phyloP scores from a whole-genome alignment of 2,113 vertebrate genomes.

The Sinocyclocheilus maitianheensis region DNA sequence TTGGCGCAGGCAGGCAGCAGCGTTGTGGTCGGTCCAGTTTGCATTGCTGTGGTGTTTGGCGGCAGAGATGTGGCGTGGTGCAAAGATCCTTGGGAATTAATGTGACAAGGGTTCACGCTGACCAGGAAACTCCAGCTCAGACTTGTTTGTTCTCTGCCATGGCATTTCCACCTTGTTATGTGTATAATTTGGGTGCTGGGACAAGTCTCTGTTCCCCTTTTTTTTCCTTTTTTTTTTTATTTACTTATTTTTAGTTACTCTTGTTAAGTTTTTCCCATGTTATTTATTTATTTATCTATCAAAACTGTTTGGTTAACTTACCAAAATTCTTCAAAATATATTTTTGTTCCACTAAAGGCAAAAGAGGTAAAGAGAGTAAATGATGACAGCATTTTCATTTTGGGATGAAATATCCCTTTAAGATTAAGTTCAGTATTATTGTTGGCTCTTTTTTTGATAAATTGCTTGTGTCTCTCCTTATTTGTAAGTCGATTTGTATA shows the following conservation, averaged over 20 bases:
- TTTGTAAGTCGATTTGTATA: neutral
- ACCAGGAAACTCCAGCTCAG: constrained; percentile 26
- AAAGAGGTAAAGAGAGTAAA: neutral
- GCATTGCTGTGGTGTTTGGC: constrained; percentile 35
- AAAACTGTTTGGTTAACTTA: no score
- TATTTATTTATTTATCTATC: no score
- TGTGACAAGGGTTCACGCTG: neutral
- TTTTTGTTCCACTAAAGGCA: neutral
- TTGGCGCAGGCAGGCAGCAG: constrained; percentile 51
- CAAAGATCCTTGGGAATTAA: constrained; percentile 37
- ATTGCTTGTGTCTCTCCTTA: neutral
- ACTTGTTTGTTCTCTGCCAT: neutral
- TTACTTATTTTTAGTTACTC: no score
- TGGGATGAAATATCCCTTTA: neutral
- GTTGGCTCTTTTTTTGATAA: neutral
- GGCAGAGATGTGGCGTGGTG: neutral
- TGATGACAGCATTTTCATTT: no score
- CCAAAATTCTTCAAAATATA: neutral
- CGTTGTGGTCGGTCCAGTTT: constrained; percentile 46
- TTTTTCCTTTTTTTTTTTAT: neutral
- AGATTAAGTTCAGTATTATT: neutral
- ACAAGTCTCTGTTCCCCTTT: neutral
- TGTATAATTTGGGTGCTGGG: neutral
- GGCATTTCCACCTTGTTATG: neutral
- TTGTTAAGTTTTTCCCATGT: no score